Base-by-base conservation (phyloP, 2,888 invertebrate species). In the Dysmachus trigonus region DNA sequence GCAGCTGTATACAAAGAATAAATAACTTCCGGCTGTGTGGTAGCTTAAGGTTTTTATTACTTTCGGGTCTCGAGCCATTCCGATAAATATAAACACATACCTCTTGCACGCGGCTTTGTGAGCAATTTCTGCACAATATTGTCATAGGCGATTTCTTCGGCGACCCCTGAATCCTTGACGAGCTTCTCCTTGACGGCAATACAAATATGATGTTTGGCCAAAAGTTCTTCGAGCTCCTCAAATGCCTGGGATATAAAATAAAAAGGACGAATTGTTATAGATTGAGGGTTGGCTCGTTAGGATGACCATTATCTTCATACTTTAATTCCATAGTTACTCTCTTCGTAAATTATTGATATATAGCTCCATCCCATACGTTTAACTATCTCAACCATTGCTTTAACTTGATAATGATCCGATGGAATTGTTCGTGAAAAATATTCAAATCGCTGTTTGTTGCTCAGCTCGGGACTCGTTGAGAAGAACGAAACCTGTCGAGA, bases 261-360 rank as follows among this genome's bases (percentile, higher is more conserved):
- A n/a, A 47, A 47, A 47, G n/a, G n/a, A 47, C n/a, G 18, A 47
- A 47, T 47, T 1, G n/a, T n/a, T n/a, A n/a, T 47, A n/a, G 1
- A 47, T 47, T n/a, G 47, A 5, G 15, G 47, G n/a, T 6, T 47
- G n/a, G 47, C 47, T 47, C 47, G 47, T 47, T 47, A 47, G n/a
- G 62, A 22, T 7, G 22, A 22, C 27, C 27, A 62, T 62, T 27
- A 8, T 90, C 92, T 91, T n/a, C n/a, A n/a, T 90, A 97, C 98
- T 95, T 98, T 97, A 88, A 98, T 97, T 7, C 98, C 98, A 90
- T 98, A 98, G 93, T 97, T 98, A 86, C 98, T 98, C 92, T 98
- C 98, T 91, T 98, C 98, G 91, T 98, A 98, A 88, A 98, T 96
- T 89, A 98, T 97, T 83, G 98, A 98, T 27, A 98, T 96, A 92